A percentile compares a stretch with the other conserved stretches of the same genome.
These are phyloP conservation scores for Arnoldichthys spilopterus DNA, from an alignment of 2,797 vertebrate species.

Conservation along the genomic window DNA sequence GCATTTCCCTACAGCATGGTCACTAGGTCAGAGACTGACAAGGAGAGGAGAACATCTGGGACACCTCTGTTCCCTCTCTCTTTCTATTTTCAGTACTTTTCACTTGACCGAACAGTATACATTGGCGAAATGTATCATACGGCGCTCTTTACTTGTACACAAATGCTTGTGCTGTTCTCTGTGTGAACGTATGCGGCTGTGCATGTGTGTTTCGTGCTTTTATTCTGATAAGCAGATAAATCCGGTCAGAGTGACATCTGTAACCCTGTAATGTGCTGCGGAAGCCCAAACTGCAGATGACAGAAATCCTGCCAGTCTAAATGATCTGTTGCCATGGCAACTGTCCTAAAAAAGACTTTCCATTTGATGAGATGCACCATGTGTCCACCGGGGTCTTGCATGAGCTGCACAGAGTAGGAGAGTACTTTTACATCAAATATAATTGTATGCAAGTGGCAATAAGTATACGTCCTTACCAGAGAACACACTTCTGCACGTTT, in stretches of 20 bases:
- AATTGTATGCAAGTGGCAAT: neutral
- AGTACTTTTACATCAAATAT: neutral
- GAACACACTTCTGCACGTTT: neutral
- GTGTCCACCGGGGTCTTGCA: neutral
- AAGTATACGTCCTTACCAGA: neutral
- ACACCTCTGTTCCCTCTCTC: neutral
- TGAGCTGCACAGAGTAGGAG: neutral
- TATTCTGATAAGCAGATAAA: slow-evolving; percentile 12
- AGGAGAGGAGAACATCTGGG: slow-evolving; percentile 23
- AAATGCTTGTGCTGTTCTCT: neutral
- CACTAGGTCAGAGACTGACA: slow-evolving; percentile 10
- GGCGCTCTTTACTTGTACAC: slow-evolving; percentile 41
- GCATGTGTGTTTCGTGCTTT: neutral
- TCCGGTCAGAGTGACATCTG: neutral
- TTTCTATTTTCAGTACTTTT: slow-evolving; percentile 55
- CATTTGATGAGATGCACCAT: slow-evolving; percentile 29
- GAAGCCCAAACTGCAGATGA: slow-evolving; percentile 56
- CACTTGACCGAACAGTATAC: slow-evolving; percentile 50
- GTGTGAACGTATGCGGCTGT: neutral
- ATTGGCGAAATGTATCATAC: neutral
- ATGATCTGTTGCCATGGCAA: slow-evolving; percentile 65
- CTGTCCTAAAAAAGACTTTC: slow-evolving; percentile 48
- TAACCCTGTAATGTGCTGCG: slow-evolving; percentile 12
- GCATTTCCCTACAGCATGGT: slow-evolving; percentile 23
- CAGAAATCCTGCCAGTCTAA: slow-evolving; percentile 53